A percentile compares a stretch with the other conserved stretches of the same genome.
phyloP scores from a whole-genome alignment of 64 coral and sea anemone genomes.

The Dendronephthya gigantea region DNA sequence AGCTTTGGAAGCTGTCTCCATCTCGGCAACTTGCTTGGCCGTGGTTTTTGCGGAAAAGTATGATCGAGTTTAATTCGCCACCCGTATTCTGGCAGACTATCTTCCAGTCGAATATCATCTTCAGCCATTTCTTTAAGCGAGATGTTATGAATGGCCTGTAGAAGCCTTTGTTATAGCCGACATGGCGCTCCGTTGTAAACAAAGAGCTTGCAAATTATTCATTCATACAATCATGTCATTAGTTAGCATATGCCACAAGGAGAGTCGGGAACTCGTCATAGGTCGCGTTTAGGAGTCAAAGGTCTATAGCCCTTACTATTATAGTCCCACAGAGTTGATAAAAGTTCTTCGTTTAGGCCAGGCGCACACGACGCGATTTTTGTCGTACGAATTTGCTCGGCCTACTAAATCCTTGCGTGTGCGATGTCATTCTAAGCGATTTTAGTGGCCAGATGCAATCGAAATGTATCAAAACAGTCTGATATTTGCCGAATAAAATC shows the following conservation, averaged over 20 bases:
- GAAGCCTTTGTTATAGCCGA: not conserved
- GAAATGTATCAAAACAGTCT: too few species aligned
- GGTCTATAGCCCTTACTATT: too few species aligned
- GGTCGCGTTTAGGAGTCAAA: too few species aligned
- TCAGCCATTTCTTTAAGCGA: not conserved
- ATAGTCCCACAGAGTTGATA: too few species aligned
- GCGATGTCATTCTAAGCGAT: too few species aligned
- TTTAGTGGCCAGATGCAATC: too few species aligned
- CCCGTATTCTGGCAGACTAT: conserved; percentile 71
- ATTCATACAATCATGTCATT: not conserved
- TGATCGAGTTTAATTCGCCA: conserved; percentile 92
- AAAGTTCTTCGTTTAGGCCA: too few species aligned
- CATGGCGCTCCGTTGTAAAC: not conserved
- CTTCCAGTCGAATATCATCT: conserved; percentile 3
- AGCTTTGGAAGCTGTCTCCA: conserved; percentile 94
- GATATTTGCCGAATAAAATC: too few species aligned
- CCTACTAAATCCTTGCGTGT: too few species aligned
- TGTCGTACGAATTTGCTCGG: too few species aligned
- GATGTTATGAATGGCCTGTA: not conserved
- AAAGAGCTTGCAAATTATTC: not conserved
- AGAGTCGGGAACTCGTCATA: too few species aligned
- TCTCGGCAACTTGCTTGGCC: conserved; percentile 80
- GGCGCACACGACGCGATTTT: too few species aligned
- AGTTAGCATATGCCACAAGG: not conserved
- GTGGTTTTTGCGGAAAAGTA: conserved; percentile 73